Conservation (phyloP, 2,113 vertebrate genomes). For the Progne subis region DNA sequence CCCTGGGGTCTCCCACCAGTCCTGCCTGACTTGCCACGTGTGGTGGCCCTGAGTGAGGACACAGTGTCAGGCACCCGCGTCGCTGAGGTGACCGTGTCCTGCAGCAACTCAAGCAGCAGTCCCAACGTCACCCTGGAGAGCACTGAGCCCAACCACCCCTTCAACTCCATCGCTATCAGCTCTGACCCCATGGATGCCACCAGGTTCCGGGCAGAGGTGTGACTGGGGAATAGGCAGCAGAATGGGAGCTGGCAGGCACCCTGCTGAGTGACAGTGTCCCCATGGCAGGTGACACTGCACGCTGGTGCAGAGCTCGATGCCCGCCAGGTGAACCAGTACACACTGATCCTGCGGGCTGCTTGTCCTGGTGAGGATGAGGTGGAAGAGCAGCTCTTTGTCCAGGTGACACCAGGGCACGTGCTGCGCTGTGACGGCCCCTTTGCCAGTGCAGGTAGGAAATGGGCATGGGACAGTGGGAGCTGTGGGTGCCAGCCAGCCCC, state of each 20-base stretch:
- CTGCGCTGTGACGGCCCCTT: constrained; percentile 46
- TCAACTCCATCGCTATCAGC: neutral
- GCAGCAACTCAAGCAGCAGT: neutral
- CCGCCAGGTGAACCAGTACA: constrained; percentile 55
- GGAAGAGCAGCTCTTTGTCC: constrained; percentile 38
- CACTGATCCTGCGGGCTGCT: constrained; percentile 32
- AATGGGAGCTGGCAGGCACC: rapidly evolving
- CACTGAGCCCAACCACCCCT: neutral
- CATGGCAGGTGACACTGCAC: constrained; percentile 67
- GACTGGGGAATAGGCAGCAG: rapidly evolving
- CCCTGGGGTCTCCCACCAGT: neutral
- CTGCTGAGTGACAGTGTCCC: neutral
- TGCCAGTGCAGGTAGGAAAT: constrained; percentile 50
- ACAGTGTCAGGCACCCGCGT: neutral
- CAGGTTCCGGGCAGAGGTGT: neutral
- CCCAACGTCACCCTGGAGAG: neutral
- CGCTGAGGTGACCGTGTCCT: constrained; percentile 45
- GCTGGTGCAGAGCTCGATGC: constrained; percentile 60
- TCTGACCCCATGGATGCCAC: rapidly evolving
- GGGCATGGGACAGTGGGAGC: rapidly evolving
- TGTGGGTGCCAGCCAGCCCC: neutral
- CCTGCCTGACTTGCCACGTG: constrained; percentile 33
- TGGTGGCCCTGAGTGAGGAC: constrained; percentile 56
- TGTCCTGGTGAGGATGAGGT: neutral
- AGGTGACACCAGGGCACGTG: neutral